Conservation (phyloP, 2,113 vertebrate genomes). For the Rynchops niger region DNA sequence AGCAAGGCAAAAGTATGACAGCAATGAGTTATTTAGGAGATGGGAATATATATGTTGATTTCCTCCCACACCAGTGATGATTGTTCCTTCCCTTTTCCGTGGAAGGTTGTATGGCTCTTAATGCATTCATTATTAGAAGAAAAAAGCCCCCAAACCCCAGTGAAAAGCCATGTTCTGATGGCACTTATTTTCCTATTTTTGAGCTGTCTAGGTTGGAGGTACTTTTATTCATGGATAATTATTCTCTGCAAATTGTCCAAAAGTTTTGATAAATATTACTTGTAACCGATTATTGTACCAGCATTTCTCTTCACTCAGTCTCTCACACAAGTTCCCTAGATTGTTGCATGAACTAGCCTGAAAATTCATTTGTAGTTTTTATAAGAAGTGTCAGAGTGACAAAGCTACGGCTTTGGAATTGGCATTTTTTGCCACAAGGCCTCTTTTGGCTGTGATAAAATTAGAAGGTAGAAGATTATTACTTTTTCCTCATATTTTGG, state of each 20-base stretch:
- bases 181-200: slow-evolving; percentile 25
- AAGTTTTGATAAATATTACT: slow-evolving; percentile 2
- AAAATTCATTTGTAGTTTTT: background rate
- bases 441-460: slow-evolving; percentile 7
- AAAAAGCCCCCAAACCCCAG: background rate
- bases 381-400: background rate
- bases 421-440: slow-evolving; percentile 19
- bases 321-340: background rate
- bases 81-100: background rate
- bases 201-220: background rate
- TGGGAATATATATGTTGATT: background rate
- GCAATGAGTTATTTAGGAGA: background rate
- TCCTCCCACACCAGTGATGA: background rate
- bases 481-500: background rate
- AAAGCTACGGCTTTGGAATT: background rate
- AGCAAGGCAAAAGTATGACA: background rate
- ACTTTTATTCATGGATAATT: background rate
- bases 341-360: background rate
- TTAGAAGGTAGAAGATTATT: background rate
- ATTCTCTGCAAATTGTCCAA: background rate
- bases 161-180: background rate
- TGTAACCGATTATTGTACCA: background rate
- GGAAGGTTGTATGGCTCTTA: background rate
- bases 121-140: background rate
- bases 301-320: background rate